phyloP scores from a whole-genome alignment of 2,888 invertebrate species.

The Charanyca ferruginea region DNA sequence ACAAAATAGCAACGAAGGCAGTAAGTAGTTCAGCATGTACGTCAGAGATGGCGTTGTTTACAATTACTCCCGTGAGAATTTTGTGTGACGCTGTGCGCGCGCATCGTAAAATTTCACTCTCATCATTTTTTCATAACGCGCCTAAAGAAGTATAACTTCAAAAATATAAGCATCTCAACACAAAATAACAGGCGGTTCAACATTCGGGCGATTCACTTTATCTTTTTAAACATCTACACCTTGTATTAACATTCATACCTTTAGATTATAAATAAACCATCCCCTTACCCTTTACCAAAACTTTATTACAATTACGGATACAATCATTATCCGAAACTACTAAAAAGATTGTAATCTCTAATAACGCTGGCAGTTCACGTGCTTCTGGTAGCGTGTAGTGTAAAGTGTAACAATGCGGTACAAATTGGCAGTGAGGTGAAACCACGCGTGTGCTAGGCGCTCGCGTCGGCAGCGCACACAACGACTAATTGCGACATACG shows the following conservation, averaged over 20 bases:
- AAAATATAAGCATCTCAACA: not conserved
- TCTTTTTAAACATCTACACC: conserved; percentile 37
- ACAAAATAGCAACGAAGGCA: no score
- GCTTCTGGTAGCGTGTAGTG: conserved; percentile 59
- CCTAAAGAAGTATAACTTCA: no score
- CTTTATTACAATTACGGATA: conserved; percentile 25
- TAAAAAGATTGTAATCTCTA: conserved; percentile 40
- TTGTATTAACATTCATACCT: conserved; percentile 15
- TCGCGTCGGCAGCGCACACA: conserved; percentile 67
- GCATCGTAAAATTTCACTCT: no score
- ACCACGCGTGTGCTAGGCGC: conserved; percentile 75
- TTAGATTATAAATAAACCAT: conserved; percentile 38
- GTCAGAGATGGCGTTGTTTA: no score
- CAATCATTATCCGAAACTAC: conserved; percentile 46
- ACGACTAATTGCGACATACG: conserved; percentile 76
- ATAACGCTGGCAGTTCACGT: conserved; percentile 40
- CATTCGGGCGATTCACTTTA: conserved; percentile 11
- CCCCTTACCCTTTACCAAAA: conserved; percentile 39
- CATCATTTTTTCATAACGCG: no score
- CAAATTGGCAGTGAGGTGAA: conserved; percentile 81
- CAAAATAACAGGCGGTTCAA: conserved; percentile 1
- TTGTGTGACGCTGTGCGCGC: no score
- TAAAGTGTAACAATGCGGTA: conserved; percentile 74
- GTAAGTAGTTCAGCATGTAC: no score
- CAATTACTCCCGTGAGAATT: no score